Percentiles rank a stretch among this genome's conserved stretches.
These are phyloP conservation scores for Molothrus ater DNA, from an alignment of 2,797 vertebrate genomes.

Conservation along the genomic window DNA sequence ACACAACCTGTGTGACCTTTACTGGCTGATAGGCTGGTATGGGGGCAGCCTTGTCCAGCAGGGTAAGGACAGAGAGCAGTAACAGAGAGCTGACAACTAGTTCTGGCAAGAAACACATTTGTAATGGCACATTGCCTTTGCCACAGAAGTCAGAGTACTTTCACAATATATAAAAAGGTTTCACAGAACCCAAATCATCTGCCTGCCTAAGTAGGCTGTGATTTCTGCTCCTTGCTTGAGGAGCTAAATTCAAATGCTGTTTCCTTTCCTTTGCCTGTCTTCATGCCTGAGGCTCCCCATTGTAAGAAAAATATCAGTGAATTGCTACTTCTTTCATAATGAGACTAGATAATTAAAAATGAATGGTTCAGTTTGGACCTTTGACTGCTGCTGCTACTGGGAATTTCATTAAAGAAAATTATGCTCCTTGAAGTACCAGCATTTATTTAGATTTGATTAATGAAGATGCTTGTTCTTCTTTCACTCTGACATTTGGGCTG, in stretches of 20 bases:
- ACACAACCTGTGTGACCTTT: neutral
- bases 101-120: neutral
- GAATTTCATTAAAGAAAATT: neutral
- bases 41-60: neutral
- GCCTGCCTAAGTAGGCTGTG: neutral
- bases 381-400: neutral
- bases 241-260: neutral
- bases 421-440: neutral
- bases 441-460: conserved; percentile 27
- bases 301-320: neutral
- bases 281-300: neutral
- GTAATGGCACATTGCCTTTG: neutral
- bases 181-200: neutral
- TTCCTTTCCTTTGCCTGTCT: neutral
- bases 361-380: conserved; percentile 1
- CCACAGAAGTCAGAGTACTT: neutral
- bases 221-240: neutral
- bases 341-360: conserved; percentile 8
- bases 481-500: neutral
- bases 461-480: neutral
- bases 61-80: neutral
- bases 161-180: neutral
- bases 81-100: neutral
- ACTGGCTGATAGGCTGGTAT: neutral
- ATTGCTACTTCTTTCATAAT: conserved; percentile 1